Conservation (phyloP, 1,140 invertebrate species). For the Drosophila sulfurigaster region DNA sequence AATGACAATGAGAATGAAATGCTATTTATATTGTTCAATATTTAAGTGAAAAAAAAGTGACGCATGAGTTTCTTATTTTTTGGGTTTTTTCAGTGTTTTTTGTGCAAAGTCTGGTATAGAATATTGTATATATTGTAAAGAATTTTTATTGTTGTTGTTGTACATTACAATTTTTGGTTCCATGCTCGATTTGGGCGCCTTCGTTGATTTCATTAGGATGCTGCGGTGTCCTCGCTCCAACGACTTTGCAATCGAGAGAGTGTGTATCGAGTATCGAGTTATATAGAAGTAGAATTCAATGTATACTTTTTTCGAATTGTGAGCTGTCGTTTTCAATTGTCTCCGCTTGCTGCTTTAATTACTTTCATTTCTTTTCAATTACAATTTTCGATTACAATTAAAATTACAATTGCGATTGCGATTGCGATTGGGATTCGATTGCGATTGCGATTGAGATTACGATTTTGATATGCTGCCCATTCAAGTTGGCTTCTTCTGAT, state of each 20-base stretch:
- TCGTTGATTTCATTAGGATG: slow-evolving; percentile 67
- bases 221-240: slow-evolving; percentile 10
- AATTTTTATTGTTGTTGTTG: slow-evolving; percentile 43
- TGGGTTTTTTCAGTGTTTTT: slow-evolving; percentile 27
- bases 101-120: slow-evolving; percentile 34
- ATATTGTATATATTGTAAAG: slow-evolving; percentile 18
- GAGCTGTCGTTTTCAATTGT: slow-evolving; percentile 9
- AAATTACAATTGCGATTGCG: slow-evolving; percentile 43
- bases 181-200: slow-evolving; percentile 67
- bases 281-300: background rate
- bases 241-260: slow-evolving; percentile 1
- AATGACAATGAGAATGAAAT: slow-evolving; percentile 55
- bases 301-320: background rate
- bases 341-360: slow-evolving; percentile 14
- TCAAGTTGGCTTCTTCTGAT: slow-evolving; percentile 10
- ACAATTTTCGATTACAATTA: slow-evolving; percentile 23
- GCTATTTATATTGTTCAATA: slow-evolving; percentile 52
- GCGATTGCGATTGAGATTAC: slow-evolving; percentile 12
- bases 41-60: slow-evolving; percentile 49
- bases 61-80: slow-evolving; percentile 49
- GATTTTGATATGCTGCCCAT: slow-evolving; percentile 42
- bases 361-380: slow-evolving; percentile 10
- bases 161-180: slow-evolving; percentile 81
- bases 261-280: background rate
- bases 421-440: slow-evolving; percentile 30